Evolutionary conservation across 2,797 vertebrate species (phyloP).

Genomic region (Catharus ustulatus): DNA sequence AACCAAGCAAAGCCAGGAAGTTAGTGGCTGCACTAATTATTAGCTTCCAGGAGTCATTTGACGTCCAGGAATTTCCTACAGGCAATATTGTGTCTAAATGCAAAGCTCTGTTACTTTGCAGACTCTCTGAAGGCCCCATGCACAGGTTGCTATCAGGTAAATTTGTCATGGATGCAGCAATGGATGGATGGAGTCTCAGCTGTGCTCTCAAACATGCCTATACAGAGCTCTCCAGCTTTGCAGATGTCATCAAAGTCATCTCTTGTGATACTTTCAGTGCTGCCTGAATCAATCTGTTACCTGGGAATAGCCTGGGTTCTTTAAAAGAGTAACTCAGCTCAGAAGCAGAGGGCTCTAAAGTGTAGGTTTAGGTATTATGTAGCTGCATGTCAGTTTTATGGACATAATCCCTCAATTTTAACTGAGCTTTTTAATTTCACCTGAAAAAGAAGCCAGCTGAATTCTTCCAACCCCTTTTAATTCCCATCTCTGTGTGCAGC

Average conservation of each 20-base stretch:
- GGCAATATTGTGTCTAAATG: not conserved
- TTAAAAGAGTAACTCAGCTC: not conserved
- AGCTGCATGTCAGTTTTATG: not conserved
- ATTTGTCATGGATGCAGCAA: not conserved
- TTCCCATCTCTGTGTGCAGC: conserved; percentile 35
- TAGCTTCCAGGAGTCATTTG: not conserved
- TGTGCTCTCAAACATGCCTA: not conserved
- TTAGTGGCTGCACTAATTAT: not conserved
- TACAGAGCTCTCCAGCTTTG: not conserved
- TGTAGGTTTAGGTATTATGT: not conserved
- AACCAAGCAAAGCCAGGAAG: not conserved
- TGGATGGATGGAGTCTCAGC: not conserved
- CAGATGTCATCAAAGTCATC: not conserved
- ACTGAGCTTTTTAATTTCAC: conserved; percentile 42
- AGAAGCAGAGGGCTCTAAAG: not conserved
- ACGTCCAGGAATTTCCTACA: not conserved
- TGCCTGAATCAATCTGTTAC: not conserved
- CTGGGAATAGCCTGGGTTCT: not conserved
- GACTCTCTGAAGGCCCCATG: not conserved
- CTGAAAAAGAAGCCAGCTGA: not conserved
- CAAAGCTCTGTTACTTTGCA: not conserved
- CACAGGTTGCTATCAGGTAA: not conserved
- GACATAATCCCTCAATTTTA: conserved; percentile 36
- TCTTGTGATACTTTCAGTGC: not conserved
- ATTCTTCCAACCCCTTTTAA: conserved; percentile 24